A percentile compares a stretch with the other conserved stretches of the same genome.
Conservation (phyloP, 2,888 invertebrate genomes). For the Trachelus tabidus region DNA sequence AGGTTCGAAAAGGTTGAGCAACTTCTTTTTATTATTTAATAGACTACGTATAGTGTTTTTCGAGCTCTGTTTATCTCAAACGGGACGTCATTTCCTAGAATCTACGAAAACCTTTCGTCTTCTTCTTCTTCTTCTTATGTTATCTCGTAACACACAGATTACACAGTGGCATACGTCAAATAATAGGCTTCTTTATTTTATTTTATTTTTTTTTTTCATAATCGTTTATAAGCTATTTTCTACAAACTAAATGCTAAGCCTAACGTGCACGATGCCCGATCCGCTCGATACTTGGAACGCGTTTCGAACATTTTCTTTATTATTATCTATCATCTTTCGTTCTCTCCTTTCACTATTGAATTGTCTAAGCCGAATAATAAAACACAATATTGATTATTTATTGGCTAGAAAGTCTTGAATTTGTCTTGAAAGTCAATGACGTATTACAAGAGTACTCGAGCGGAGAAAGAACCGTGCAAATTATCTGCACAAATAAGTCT, state of each 20-base stretch:
- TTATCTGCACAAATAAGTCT: constrained; percentile 22
- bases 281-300: constrained; percentile 26
- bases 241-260: constrained; percentile 52
- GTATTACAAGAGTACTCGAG: constrained; percentile 13
- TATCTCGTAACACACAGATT: constrained; percentile 52
- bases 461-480: constrained; percentile 28
- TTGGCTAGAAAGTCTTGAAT: not conserved
- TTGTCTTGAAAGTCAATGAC: not conserved
- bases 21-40: not conserved
- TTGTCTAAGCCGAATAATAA: constrained; percentile 15
- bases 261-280: constrained; percentile 41
- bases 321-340: constrained; percentile 9
- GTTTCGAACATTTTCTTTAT: not conserved
- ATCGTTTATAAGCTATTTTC: constrained; percentile 42
- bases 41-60: not conserved
- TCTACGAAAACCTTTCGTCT: constrained; percentile 20
- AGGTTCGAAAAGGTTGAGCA: not conserved
- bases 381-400: not conserved
- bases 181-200: constrained; percentile 52
- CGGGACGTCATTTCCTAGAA: constrained; percentile 19
- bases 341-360: constrained; percentile 1
- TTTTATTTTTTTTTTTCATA: constrained; percentile 18
- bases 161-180: constrained; percentile 53
- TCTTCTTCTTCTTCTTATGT: constrained; percentile 30
- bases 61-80: constrained; percentile 15